Percentiles rank a stretch among this genome's conserved stretches.
These are phyloP conservation scores for Erpobdella octoculata DNA, from an alignment of 2,888 invertebrate species.

Conservation along the genomic window DNA sequence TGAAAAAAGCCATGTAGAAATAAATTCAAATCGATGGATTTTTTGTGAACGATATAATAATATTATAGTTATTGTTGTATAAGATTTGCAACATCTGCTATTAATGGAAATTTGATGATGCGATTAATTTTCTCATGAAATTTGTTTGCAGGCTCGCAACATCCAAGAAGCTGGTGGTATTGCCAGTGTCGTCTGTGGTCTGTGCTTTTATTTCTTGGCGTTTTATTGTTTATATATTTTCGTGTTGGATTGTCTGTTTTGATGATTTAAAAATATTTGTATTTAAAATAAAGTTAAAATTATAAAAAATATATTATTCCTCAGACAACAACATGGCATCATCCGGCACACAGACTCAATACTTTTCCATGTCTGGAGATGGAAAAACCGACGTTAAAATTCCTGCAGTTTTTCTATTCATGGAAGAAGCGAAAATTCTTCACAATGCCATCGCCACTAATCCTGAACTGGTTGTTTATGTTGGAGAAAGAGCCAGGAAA, in stretches of 20 bases:
- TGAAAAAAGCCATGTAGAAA: too few species aligned
- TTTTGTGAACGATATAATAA: neutral
- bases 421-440: conserved; percentile 63
- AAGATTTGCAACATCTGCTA: neutral
- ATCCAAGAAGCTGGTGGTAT: conserved; percentile 74
- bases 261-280: too few species aligned
- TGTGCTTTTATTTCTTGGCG: conserved; percentile 28
- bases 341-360: neutral
- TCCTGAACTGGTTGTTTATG: conserved; percentile 57
- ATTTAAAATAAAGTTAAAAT: neutral
- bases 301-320: neutral
- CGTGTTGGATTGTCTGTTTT: too few species aligned
- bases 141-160: conserved; percentile 61
- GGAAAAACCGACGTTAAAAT: conserved; percentile 74
- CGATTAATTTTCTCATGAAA: neutral
- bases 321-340: neutral
- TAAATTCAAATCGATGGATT: too few species aligned
- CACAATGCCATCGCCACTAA: conserved; percentile 58
- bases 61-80: neutral
- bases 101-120: neutral
- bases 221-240: too few species aligned
- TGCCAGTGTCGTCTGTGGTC: conserved; percentile 69
- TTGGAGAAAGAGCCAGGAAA: conserved; percentile 41
- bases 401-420: conserved; percentile 82
- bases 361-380: conserved; percentile 57